Conservation (phyloP, 1,140 invertebrate genomes). For the Drosophila pectinifera region DNA sequence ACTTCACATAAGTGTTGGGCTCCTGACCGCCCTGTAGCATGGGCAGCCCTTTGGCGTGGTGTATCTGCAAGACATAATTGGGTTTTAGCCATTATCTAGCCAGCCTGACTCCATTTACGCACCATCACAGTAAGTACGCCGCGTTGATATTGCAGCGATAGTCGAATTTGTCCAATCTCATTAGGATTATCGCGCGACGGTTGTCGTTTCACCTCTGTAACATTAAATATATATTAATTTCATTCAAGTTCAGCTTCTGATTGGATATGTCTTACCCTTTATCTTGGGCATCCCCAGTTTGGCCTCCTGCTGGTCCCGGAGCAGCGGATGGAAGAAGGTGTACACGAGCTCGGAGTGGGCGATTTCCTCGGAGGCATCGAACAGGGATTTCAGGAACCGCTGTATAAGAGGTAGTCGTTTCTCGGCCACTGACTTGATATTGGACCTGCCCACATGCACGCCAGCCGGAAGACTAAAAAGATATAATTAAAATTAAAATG, state of each 20-base stretch:
- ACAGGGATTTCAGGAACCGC: constrained; percentile 93
- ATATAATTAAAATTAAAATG: not conserved
- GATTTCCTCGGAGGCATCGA: constrained; percentile 95
- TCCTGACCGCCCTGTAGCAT: constrained; percentile 89
- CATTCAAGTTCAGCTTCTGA: not conserved
- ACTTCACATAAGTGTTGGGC: constrained; percentile 96
- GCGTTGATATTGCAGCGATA: constrained; percentile 92
- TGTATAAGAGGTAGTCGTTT: constrained; percentile 94
- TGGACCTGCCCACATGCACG: constrained; percentile 94
- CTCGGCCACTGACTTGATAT: constrained; percentile 97
- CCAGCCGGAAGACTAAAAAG: constrained; percentile 89
- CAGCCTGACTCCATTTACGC: not conserved
- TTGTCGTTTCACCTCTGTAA: constrained; percentile 69
- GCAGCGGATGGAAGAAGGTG: constrained; percentile 98
- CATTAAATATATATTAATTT: not conserved
- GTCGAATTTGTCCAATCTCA: constrained; percentile 89
- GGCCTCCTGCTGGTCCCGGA: constrained; percentile 95
- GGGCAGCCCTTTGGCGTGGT: constrained; percentile 93
- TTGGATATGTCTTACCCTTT: constrained; percentile 72
- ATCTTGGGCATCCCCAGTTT: constrained; percentile 86
- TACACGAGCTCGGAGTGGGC: constrained; percentile 98
- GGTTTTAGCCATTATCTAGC: not conserved
- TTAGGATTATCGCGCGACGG: constrained; percentile 73
- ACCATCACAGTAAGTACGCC: constrained; percentile 93
- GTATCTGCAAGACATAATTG: no score